phyloP scores from a whole-genome alignment of 2,113 vertebrate species.

The Cairina moschata region DNA sequence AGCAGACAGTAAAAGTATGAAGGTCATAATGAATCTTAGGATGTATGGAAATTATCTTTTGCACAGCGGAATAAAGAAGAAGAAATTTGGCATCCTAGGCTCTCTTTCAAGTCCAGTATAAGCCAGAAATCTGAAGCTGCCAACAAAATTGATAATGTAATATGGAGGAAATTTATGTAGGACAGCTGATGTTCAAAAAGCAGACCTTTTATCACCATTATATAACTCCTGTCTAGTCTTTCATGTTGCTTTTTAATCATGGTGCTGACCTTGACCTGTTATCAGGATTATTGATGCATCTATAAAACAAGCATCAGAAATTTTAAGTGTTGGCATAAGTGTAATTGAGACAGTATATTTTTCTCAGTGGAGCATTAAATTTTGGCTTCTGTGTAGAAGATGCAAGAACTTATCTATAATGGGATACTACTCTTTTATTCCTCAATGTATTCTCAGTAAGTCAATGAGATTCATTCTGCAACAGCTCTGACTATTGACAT shows the following conservation, averaged over 20 bases:
- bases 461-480: background rate
- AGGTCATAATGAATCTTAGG: conserved; percentile 45
- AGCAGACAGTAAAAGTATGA: conserved; percentile 16
- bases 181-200: background rate
- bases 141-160: background rate
- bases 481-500: background rate
- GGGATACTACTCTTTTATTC: background rate
- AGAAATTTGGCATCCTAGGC: background rate
- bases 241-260: background rate
- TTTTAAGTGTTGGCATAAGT: background rate
- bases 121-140: background rate
- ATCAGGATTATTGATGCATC: background rate
- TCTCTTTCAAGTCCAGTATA: background rate
- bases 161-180: background rate
- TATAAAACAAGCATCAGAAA: background rate
- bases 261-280: background rate
- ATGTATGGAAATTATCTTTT: conserved; percentile 29
- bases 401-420: background rate
- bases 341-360: background rate
- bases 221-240: background rate
- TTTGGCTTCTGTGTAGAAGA: background rate
- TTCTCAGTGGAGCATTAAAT: background rate
- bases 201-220: background rate
- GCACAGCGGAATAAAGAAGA: background rate
- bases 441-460: background rate